Evolutionary conservation across 2,888 invertebrate species (phyloP).

Genomic region (Macropis europaea): DNA sequence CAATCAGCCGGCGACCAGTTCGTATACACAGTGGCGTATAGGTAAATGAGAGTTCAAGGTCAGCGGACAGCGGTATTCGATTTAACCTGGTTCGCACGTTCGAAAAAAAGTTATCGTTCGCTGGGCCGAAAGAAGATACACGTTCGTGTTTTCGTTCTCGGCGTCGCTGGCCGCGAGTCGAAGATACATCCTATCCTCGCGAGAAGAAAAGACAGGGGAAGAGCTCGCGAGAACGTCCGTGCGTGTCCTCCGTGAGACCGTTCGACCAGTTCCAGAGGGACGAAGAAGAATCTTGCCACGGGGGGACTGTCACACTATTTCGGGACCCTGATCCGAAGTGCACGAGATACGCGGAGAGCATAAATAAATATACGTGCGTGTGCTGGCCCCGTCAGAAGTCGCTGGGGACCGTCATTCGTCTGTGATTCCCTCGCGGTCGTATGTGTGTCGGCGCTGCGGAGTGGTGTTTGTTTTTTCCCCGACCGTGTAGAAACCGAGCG

Average conservation of each 20-base stretch:
- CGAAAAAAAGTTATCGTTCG: slow-evolving; percentile 19
- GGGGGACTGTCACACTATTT: slow-evolving; percentile 65
- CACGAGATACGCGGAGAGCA: slow-evolving; percentile 47
- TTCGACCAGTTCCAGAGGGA: not conserved
- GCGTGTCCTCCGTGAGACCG: not conserved
- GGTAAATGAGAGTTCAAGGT: slow-evolving; percentile 66
- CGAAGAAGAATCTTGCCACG: slow-evolving; percentile 19
- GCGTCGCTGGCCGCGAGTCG: slow-evolving; percentile 2
- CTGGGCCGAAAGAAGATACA: no score
- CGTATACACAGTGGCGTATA: slow-evolving; percentile 13
- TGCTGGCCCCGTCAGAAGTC: slow-evolving; percentile 33
- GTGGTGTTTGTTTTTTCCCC: slow-evolving; percentile 46
- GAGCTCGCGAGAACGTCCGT: not conserved
- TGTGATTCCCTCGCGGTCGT: slow-evolving; percentile 5
- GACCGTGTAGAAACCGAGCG: slow-evolving; percentile 41
- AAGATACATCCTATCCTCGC: slow-evolving; percentile 25
- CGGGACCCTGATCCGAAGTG: slow-evolving; percentile 65
- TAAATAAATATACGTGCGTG: slow-evolving; percentile 59
- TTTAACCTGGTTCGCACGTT: slow-evolving; percentile 29
- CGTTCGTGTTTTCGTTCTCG: no score
- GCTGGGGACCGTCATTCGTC: slow-evolving; percentile 31
- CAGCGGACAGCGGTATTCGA: slow-evolving; percentile 41
- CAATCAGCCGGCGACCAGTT: slow-evolving; percentile 35
- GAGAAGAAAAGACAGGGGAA: not conserved
- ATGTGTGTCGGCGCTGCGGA: slow-evolving; percentile 26